A percentile compares a stretch with the other conserved stretches of the same genome.
Conservation (phyloP, 2,797 vertebrate genomes). For the Bucorvus abyssinicus region DNA sequence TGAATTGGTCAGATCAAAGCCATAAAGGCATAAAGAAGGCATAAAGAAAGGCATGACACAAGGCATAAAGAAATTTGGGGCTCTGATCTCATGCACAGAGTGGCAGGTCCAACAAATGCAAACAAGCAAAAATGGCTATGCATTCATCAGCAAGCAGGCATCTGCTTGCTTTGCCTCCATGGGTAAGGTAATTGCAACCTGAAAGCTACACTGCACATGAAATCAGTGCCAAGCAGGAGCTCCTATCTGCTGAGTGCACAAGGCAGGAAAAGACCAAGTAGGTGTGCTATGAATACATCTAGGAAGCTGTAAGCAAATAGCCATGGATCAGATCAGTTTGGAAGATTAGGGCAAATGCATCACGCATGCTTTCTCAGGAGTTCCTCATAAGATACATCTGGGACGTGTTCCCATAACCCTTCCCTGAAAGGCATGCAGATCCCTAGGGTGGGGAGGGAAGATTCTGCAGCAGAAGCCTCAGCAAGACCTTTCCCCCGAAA, state of each 20-base stretch:
- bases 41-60: neutral
- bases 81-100: neutral
- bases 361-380: neutral
- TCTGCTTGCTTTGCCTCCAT: neutral
- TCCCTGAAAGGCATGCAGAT: neutral
- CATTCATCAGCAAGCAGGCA: neutral
- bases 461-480: neutral
- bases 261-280: neutral
- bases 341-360: neutral
- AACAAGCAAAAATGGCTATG: neutral
- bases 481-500: neutral
- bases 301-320: neutral
- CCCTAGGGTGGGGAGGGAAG: neutral
- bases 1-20: neutral
- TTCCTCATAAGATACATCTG: fast-evolving
- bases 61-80: neutral
- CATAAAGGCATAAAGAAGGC: neutral
- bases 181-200: neutral
- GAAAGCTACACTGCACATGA: fast-evolving
- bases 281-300: fast-evolving
- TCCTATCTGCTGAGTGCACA: neutral
- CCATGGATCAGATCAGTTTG: fast-evolving
- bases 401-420: neutral
- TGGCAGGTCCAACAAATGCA: neutral
- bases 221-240: neutral